Evolutionary conservation across 2,797 vertebrate genomes (phyloP), one percentile per base, ranked within the genome.

Genomic region (Linurgus olivaceus): DNA sequence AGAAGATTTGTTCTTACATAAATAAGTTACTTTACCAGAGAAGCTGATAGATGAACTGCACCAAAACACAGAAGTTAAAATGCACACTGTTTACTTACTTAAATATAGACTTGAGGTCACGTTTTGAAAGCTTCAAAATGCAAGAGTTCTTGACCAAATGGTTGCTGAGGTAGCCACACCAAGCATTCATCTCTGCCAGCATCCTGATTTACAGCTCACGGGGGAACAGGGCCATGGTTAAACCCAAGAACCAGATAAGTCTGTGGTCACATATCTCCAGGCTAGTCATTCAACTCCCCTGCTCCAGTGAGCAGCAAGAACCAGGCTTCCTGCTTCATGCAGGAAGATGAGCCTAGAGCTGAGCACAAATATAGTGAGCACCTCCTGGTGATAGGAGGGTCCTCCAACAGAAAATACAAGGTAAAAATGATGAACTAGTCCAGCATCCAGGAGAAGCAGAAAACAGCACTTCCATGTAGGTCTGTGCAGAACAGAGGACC

Each of bases 401-500:
- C 12, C 10, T 26, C 20, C 59, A 80, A 45, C 19, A 74, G 29
- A 51, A 61, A 47, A 76, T 7, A 38, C 9, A 37, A 23, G 1
- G 3, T 52, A 54, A 74, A 80, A 80, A 44, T 2, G 0, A 68
- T 5, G 2, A 86, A 17, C 12, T 20, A 68, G 14, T 18, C 16
- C 35, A 51, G 24, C 6, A 38, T 3, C 25, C 21, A 48, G 5
- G 7, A 55, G 11, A 58, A 68, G 37, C 11, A 58, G 44, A 26
- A 76, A 76, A 35, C 4, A 54, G 3, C 1, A 12, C 13, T 61
- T 29, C 16, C 10, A 7, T 0, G 0, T 10, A 37, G 2, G 1
- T 19, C 33, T 10, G 2, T 7, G 23, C 12, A 19, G 17, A 8
- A 5, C 0, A 17, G 6, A 37, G 5, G 9, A 6, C 2, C 6